Evolutionary conservation across 2,797 vertebrate genomes (phyloP).

Genomic region (Karalla daura): DNA sequence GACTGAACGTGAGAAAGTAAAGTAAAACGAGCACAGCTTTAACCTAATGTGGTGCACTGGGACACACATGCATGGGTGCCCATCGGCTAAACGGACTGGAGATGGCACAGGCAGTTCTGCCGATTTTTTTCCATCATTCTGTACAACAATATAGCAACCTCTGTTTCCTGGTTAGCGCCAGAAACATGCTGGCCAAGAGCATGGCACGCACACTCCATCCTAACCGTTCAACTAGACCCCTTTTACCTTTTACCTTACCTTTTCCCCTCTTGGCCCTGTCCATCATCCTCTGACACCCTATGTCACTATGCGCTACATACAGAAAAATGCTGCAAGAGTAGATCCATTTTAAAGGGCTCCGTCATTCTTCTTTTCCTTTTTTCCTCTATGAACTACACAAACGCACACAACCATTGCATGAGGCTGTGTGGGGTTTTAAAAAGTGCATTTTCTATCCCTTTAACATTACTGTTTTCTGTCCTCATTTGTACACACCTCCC

Average conservation of each 20-base stretch:
- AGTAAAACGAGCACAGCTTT: slow-evolving; percentile 64
- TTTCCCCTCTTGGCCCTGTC: slow-evolving; percentile 18
- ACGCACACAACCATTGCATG: slow-evolving; percentile 76
- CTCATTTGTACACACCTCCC: slow-evolving; percentile 51
- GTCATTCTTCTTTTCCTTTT: slow-evolving; percentile 72
- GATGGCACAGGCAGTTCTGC: slow-evolving; percentile 53
- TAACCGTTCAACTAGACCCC: slow-evolving; percentile 17
- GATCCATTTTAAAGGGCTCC: slow-evolving; percentile 87
- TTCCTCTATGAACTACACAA: slow-evolving; percentile 53
- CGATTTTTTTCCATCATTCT: slow-evolving; percentile 50
- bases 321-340: slow-evolving; percentile 84
- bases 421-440: slow-evolving; percentile 72
- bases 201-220: slow-evolving; percentile 40
- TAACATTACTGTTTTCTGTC: slow-evolving; percentile 73
- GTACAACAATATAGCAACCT: slow-evolving; percentile 51
- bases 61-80: slow-evolving; percentile 59
- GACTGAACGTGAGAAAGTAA: slow-evolving; percentile 25
- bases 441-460: slow-evolving; percentile 80
- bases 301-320: slow-evolving; percentile 78
- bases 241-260: slow-evolving; percentile 39
- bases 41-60: slow-evolving; percentile 19
- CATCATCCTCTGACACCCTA: slow-evolving; percentile 41
- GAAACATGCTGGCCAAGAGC: slow-evolving; percentile 47
- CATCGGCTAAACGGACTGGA: slow-evolving; percentile 43
- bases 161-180: slow-evolving; percentile 52